Percentiles rank a stretch among this genome's conserved stretches.
These are phyloP conservation scores for Harpalus rufipes DNA, from an alignment of 2,888 invertebrate genomes.

Conservation along the genomic window DNA sequence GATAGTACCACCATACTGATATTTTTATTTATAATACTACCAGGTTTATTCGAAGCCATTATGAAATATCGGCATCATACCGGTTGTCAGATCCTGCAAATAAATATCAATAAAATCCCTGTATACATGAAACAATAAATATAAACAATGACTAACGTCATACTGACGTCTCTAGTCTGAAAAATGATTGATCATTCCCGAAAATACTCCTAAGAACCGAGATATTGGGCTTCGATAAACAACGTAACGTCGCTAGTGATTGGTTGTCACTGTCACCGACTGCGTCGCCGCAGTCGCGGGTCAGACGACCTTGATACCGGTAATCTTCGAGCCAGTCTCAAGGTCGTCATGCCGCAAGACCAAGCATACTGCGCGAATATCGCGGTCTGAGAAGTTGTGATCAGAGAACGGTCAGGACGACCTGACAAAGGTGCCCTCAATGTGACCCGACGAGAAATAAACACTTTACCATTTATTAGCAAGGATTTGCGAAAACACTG, in stretches of 20 bases:
- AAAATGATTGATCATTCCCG: not conserved
- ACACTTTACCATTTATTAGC: not conserved
- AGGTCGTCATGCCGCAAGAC: too few relatives aligned
- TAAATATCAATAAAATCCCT: too few relatives aligned
- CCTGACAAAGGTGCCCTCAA: not conserved
- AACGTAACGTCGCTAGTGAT: not conserved
- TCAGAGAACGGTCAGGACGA: not conserved
- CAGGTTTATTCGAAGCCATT: too few relatives aligned
- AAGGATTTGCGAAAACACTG: not conserved
- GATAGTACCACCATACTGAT: too few relatives aligned
- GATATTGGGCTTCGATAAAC: not conserved
- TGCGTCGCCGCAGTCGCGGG: not conserved
- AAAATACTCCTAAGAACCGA: too few relatives aligned
- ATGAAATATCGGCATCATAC: too few relatives aligned
- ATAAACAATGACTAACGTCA: too few relatives aligned
- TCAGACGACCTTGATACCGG: conserved; percentile 55
- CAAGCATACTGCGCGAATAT: not conserved
- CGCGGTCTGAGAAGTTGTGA: not conserved
- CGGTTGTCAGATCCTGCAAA: too few relatives aligned
- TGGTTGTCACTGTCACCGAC: not conserved
- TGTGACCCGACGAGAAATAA: not conserved
- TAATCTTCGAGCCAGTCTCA: not conserved
- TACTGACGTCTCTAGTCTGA: too few relatives aligned
- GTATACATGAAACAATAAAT: too few relatives aligned
- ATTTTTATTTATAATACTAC: too few relatives aligned